These are phyloP conservation scores for Ochropleura leucogaster DNA, from an alignment of 2,888 invertebrate species.

Conservation along the genomic window DNA sequence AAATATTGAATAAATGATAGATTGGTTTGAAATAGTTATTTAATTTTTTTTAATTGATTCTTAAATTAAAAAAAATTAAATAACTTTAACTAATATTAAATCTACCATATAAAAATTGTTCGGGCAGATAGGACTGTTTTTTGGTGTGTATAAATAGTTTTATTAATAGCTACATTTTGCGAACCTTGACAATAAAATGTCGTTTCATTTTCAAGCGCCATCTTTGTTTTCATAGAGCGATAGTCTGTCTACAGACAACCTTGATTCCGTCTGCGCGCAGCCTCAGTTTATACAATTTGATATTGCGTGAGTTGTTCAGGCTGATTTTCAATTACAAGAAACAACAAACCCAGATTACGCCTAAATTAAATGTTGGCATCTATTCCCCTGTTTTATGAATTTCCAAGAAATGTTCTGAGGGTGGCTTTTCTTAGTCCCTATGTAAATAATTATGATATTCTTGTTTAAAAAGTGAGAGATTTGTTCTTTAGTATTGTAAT, in stretches of 20 bases:
- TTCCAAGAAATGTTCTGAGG: conserved; percentile 17
- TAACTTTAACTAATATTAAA: too few species aligned
- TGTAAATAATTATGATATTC: conserved; percentile 29
- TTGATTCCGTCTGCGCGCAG: background rate
- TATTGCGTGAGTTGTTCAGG: conserved; percentile 17
- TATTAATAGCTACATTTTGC: background rate
- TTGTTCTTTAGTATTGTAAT: background rate
- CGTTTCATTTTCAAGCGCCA: background rate
- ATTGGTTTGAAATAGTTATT: too few species aligned
- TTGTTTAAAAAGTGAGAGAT: background rate
- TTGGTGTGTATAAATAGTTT: background rate
- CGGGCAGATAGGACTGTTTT: background rate
- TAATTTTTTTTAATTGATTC: too few species aligned
- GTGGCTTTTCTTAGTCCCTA: background rate
- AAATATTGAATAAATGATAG: too few species aligned
- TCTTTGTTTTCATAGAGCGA: background rate
- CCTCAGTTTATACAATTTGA: conserved; percentile 18
- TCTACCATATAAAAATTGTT: background rate
- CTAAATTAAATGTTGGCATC: conserved; percentile 43
- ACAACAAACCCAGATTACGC: conserved; percentile 41
- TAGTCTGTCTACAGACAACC: background rate
- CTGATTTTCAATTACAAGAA: conserved; percentile 49
- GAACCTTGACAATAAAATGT: background rate
- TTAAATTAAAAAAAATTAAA: too few species aligned
- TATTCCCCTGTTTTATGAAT: conserved; percentile 34